phyloP scores from a whole-genome alignment of 2,797 vertebrate species.

The Poeciliopsis turneri region DNA sequence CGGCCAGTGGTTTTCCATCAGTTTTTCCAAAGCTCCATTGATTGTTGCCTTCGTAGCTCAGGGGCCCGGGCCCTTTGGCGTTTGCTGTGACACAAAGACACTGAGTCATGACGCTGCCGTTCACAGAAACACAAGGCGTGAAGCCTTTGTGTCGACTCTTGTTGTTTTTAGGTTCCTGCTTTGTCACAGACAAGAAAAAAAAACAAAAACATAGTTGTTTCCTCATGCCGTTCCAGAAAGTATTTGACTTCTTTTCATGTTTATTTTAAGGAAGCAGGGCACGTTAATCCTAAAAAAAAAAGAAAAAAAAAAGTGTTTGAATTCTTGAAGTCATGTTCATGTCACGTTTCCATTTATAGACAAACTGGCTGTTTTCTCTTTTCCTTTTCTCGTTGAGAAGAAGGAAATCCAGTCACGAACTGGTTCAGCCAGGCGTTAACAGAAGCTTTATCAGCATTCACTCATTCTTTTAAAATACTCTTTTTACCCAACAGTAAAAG shows the following conservation, averaged over 20 bases:
- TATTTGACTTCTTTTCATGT: slow-evolving; percentile 29
- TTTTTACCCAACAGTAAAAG: neutral
- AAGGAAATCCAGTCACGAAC: slow-evolving; percentile 39
- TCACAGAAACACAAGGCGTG: slow-evolving; percentile 54
- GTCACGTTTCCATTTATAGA: slow-evolving; percentile 45
- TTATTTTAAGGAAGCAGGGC: slow-evolving; percentile 64
- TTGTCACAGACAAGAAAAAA: slow-evolving; percentile 39
- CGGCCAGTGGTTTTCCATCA: slow-evolving; percentile 73
- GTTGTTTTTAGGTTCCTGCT: slow-evolving; percentile 60
- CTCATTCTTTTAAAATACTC: neutral
- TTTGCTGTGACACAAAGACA: slow-evolving; percentile 66
- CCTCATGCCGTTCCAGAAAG: slow-evolving; percentile 13
- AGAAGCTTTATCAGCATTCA: neutral
- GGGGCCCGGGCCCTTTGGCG: slow-evolving; percentile 58
- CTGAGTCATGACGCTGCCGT: slow-evolving; percentile 62
- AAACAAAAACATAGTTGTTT: slow-evolving; percentile 23
- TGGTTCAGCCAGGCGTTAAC: neutral
- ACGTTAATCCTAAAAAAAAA: neutral
- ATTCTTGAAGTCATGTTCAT: neutral
- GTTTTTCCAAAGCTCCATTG: slow-evolving; percentile 81
- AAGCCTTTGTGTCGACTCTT: slow-evolving; percentile 48
- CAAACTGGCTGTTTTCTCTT: neutral
- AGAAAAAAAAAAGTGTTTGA: slow-evolving; percentile 14
- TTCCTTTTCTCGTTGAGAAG: neutral
- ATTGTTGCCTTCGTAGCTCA: slow-evolving; percentile 65